A percentile compares a stretch with the other conserved stretches of the same genome.
phyloP scores from a whole-genome alignment of 2,888 invertebrate genomes.

The Sycophila texana region DNA sequence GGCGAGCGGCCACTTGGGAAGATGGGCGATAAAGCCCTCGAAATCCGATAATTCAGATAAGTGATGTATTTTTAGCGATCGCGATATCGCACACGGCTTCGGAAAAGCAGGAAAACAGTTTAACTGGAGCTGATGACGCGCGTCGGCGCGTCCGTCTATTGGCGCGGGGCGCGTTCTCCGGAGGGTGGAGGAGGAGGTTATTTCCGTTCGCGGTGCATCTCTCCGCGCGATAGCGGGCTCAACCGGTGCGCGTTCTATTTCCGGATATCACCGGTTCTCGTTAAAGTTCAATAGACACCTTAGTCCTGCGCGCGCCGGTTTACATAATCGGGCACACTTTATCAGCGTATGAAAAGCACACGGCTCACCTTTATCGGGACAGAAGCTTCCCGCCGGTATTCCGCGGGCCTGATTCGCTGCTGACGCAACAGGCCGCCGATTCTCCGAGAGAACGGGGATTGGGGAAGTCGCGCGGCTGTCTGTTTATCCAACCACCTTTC shows the following conservation, averaged over 20 bases:
- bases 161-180: too few relatives aligned
- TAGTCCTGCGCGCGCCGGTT: constrained; percentile 28
- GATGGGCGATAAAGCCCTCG: too few relatives aligned
- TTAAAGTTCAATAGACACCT: constrained; percentile 47
- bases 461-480: too few relatives aligned
- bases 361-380: constrained; percentile 31
- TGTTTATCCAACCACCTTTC: not conserved
- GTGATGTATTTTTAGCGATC: too few relatives aligned
- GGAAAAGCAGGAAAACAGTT: too few relatives aligned
- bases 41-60: too few relatives aligned
- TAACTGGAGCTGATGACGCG: too few relatives aligned
- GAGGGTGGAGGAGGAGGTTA: not conserved
- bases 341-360: constrained; percentile 32
- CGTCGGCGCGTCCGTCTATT: too few relatives aligned
- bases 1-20: too few relatives aligned
- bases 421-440: constrained; percentile 18
- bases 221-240: not conserved
- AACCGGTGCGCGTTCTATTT: constrained; percentile 35
- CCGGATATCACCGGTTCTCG: constrained; percentile 50
- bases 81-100: too few relatives aligned
- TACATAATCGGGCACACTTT: constrained; percentile 41
- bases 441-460: too few relatives aligned
- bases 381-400: constrained; percentile 25
- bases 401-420: constrained; percentile 32
- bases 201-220: not conserved